Percentiles rank a stretch among this genome's conserved stretches.
Evolutionary conservation across 2,888 invertebrate genomes (phyloP).

Genomic region (Mylabris sibirica): DNA sequence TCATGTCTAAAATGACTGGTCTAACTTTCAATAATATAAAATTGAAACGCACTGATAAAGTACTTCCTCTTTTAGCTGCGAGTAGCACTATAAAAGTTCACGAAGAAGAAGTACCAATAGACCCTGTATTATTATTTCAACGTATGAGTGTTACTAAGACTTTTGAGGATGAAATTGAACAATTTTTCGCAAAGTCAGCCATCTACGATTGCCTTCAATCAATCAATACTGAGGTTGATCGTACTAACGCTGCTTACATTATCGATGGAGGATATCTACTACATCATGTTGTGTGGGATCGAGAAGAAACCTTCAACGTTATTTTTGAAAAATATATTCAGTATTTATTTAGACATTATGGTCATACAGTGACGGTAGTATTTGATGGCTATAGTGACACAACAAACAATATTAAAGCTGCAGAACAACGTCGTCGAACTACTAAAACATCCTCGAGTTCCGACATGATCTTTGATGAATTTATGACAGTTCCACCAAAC

Average conservation of each 20-base stretch:
- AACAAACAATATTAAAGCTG: constrained; percentile 42
- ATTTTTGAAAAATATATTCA: constrained; percentile 27
- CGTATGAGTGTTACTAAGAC: constrained; percentile 17
- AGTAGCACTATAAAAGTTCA: constrained; percentile 27
- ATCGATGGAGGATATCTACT: constrained; percentile 20
- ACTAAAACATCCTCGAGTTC: constrained; percentile 44
- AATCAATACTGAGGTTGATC: constrained; percentile 22
- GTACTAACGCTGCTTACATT: constrained; percentile 24
- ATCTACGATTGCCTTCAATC: constrained; percentile 27
- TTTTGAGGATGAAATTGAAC: neutral
- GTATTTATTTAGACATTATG: constrained; percentile 32
- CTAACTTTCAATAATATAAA: constrained; percentile 23
- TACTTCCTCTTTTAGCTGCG: constrained; percentile 26
- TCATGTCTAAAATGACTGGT: constrained; percentile 26
- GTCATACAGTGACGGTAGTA: neutral
- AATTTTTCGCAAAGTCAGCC: constrained; percentile 19
- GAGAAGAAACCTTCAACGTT: constrained; percentile 24
- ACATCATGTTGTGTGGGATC: constrained; percentile 26
- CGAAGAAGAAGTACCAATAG: constrained; percentile 18
- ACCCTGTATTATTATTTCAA: constrained; percentile 30
- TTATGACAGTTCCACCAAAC: neutral
- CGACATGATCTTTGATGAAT: constrained; percentile 47
- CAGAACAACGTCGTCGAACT: constrained; percentile 43
- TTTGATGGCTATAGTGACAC: constrained; percentile 44
- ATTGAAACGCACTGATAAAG: constrained; percentile 24